Evolutionary conservation across 1,140 invertebrate genomes (phyloP), one percentile per base, ranked within the genome.

Genomic region (Trichogramma pretiosum): DNA sequence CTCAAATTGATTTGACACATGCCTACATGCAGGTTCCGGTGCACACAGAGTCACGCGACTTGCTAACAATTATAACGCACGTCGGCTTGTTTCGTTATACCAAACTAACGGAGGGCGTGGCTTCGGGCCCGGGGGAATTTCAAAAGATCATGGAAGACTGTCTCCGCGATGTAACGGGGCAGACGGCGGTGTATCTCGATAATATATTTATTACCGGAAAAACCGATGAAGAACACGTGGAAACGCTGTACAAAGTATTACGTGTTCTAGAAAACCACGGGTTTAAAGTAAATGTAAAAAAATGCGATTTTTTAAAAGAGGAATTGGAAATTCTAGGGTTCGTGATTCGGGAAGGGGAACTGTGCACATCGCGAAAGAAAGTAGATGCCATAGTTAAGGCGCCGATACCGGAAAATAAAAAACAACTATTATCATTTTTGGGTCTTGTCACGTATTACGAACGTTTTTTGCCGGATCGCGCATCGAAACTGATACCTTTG

Each of bases 141-240:
- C 68, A 72, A 51, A 49, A 55, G 28, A 60, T 60, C 5, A 72
- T 74, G 47, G 62, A 72, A 44, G 40, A 60, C 5, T 36, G 64
- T 24, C 42, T 73, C 22, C 8, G 47, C 17, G 61, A 56, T 9
- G 54, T 53, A 40, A 56, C 30, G 32, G 33, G 37, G 8, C 48
- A 51, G 10, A 38, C 36, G 2, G 48, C 40, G 0, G n/a, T n/a
- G n/a, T 55, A 52, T 23, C n/a, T 48, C 10, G 48, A 55, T 28
- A 51, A 55, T 42, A 48, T 55, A 32, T 51, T 28, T 9, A 19
- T 50, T 4, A 54, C 48, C 14, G 52, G 44, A 8, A 16, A 34
- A 9, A 46, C n/a, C n/a, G n/a, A n/a, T n/a, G n/a, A n/a, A n/a
- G n/a, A n/a, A n/a, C n/a, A n/a, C n/a, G n/a, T n/a, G n/a, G n/a